Evolutionary conservation across 2,888 invertebrate species (phyloP).

Genomic region (Embidobia sp.): DNA sequence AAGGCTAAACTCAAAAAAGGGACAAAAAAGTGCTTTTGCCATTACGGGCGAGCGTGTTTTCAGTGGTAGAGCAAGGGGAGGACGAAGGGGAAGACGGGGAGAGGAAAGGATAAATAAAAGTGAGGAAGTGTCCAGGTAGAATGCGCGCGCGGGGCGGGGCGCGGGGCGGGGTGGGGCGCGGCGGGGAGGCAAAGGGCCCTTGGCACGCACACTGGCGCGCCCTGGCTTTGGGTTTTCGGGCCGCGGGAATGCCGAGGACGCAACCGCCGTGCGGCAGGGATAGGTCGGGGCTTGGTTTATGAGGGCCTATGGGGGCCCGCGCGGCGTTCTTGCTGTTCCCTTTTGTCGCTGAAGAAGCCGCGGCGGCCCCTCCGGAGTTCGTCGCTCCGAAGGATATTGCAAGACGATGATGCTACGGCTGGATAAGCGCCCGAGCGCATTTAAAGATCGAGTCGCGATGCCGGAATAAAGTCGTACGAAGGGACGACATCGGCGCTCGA

Average conservation of each 20-base stretch:
- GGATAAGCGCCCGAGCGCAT: conserved; percentile 63
- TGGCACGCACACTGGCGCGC: conserved; percentile 64
- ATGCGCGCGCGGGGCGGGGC: conserved; percentile 1
- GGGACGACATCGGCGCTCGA: conserved; percentile 43
- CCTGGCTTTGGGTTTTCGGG: conserved; percentile 74
- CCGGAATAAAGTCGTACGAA: conserved; percentile 63
- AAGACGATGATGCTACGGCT: conserved; percentile 64
- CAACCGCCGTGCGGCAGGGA: conserved; percentile 66
- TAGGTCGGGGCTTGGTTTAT: conserved; percentile 74
- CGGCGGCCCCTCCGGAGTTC: conserved; percentile 61
- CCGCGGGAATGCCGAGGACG: conserved; percentile 75
- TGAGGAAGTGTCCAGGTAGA: conserved; percentile 34
- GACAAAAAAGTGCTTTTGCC: not conserved
- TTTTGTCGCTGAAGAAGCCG: conserved; percentile 61
- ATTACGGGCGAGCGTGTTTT: conserved; percentile 15
- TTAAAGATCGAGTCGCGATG: conserved; percentile 63
- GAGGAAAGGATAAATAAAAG: conserved; percentile 42
- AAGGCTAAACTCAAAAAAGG: not conserved
- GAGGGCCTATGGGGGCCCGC: conserved; percentile 62
- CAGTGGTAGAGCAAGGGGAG: conserved; percentile 33
- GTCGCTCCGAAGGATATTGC: conserved; percentile 64
- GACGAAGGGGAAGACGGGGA: conserved; percentile 25
- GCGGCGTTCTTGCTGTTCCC: conserved; percentile 57
- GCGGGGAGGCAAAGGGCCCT: conserved; percentile 5
- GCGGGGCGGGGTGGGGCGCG: not conserved